Conservation (phyloP, 2,113 vertebrate species). For the Oryzias celebensis region DNA sequence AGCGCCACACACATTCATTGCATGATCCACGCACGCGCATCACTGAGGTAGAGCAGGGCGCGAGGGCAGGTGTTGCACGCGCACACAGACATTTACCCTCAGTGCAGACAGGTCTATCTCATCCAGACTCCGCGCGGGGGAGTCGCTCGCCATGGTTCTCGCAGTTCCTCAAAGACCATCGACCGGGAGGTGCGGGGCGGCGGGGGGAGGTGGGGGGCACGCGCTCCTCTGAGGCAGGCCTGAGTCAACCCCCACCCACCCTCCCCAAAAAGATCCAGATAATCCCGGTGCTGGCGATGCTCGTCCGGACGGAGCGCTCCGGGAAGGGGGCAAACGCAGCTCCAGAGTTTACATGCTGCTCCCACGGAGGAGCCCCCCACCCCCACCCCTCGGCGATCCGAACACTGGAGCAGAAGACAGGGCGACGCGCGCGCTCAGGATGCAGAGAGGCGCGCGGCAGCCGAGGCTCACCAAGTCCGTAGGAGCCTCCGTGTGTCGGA, state of each 20-base stretch:
- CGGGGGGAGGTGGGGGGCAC: conserved; percentile 9
- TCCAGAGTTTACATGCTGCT: conserved; percentile 71
- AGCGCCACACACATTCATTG: conserved; percentile 8
- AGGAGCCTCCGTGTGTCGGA: conserved; percentile 29
- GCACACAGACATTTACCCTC: conserved; percentile 80
- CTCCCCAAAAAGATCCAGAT: conserved; percentile 9
- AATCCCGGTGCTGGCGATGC: conserved; percentile 27
- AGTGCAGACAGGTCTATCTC: conserved; percentile 96
- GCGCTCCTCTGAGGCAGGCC: conserved; percentile 39
- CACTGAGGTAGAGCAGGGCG: background rate
- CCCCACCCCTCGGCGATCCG: conserved; percentile 4
- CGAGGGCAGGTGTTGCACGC: conserved; percentile 45
- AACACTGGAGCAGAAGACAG: conserved; percentile 22
- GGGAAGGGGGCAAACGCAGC: conserved; percentile 30
- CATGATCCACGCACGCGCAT: too few relatives aligned
- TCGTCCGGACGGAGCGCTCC: conserved; percentile 8
- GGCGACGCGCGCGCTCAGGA: background rate
- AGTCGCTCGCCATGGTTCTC: conserved; percentile 94
- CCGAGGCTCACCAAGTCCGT: conserved; percentile 27
- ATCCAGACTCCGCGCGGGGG: conserved; percentile 93
- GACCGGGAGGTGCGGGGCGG: conserved; percentile 55
- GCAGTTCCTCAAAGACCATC: conserved; percentile 72
- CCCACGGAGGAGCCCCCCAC: conserved; percentile 32
- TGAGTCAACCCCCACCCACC: conserved; percentile 11
- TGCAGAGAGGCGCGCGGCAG: conserved; percentile 10